Evolutionary conservation across 2,888 invertebrate genomes (phyloP).

Genomic region (Harpagoxenus sublaevis): DNA sequence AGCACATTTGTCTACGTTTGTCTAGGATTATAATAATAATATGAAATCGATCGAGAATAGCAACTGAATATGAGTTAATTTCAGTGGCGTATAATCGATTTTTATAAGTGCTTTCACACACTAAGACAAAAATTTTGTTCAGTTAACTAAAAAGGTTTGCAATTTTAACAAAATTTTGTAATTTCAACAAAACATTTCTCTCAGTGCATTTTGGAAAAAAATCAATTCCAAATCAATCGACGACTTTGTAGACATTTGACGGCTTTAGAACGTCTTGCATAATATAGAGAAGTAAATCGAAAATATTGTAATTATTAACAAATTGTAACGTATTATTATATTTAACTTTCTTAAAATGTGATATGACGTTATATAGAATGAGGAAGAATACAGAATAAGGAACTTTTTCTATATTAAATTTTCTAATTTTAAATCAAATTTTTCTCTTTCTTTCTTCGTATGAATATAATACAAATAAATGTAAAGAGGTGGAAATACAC

Average conservation of each 20-base stretch:
- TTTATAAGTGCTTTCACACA: background rate
- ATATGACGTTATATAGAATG: background rate
- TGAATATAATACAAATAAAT: background rate
- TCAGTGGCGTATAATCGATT: background rate
- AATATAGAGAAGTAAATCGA: background rate
- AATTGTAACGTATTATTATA: background rate
- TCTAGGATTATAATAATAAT: constrained; percentile 17
- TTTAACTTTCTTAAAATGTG: background rate
- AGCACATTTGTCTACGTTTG: constrained; percentile 26
- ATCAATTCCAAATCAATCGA: background rate
- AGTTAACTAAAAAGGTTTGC: too few relatives aligned
- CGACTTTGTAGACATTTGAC: background rate
- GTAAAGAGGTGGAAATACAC: background rate
- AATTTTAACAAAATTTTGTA: too few relatives aligned
- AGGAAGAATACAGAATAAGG: too few relatives aligned
- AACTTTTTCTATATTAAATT: background rate
- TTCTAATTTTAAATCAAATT: background rate
- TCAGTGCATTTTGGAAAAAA: background rate
- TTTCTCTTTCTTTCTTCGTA: background rate
- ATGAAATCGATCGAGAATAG: constrained; percentile 19
- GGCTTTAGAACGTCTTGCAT: background rate
- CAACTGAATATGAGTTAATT: background rate
- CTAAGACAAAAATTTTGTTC: too few relatives aligned
- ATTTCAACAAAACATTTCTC: too few relatives aligned
- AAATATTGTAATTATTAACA: background rate